Percentiles rank a stretch among this genome's conserved stretches.
These are phyloP conservation scores for Lycaon pictus DNA, from an alignment of 2,113 vertebrate genomes.

Conservation along the genomic window DNA sequence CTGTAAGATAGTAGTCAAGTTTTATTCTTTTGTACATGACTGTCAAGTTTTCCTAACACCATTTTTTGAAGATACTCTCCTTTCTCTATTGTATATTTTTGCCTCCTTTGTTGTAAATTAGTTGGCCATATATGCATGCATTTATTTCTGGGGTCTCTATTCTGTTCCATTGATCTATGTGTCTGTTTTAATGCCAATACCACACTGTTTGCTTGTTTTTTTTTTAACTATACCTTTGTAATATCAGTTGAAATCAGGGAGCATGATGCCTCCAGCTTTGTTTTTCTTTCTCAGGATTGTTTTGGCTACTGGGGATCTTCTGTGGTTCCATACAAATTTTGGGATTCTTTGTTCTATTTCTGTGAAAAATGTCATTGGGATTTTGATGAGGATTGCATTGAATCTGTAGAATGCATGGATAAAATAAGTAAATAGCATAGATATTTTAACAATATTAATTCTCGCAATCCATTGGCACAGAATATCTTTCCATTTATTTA, in stretches of 20 bases:
- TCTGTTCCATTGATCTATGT: background rate
- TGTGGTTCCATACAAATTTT: background rate
- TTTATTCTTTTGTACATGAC: background rate
- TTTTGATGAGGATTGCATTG: background rate
- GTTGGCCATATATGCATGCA: background rate
- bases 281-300: background rate
- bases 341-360: background rate
- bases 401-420: background rate
- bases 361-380: background rate
- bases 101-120: background rate
- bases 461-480: background rate
- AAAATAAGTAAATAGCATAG: background rate
- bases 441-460: background rate
- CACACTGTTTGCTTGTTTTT: background rate
- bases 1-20: background rate
- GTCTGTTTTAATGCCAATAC: background rate
- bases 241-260: background rate
- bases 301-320: background rate
- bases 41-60: background rate
- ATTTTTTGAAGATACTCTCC: background rate
- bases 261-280: background rate
- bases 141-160: background rate
- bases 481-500: background rate
- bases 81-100: background rate
- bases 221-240: background rate